Percentiles rank a stretch among this genome's conserved stretches.
Evolutionary conservation across 2,113 vertebrate genomes (phyloP).

Genomic region (Xerus inauris): DNA sequence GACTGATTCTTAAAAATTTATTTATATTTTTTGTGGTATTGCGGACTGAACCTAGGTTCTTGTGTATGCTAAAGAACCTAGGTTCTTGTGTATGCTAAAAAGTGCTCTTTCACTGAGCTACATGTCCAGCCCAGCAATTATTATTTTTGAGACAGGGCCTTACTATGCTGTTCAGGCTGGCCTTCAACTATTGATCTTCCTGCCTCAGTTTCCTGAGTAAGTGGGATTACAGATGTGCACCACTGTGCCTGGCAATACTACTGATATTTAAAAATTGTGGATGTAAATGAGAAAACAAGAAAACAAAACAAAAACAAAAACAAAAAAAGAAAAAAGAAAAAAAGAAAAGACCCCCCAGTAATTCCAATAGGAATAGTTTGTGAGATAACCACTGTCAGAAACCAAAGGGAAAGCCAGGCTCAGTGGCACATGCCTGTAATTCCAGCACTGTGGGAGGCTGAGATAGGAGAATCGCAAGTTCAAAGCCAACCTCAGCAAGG

Average conservation of each 20-base stretch:
- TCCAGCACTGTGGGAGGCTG: too few species aligned
- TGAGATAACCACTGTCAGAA: slow-evolving; percentile 48
- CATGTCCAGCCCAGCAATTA: too few species aligned
- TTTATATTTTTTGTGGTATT: too few species aligned
- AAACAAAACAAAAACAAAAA: background rate
- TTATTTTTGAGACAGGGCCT: background rate
- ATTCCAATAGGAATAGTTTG: background rate
- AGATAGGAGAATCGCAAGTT: too few species aligned
- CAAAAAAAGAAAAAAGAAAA: background rate
- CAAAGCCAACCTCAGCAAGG: too few species aligned
- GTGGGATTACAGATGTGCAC: background rate
- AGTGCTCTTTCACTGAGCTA: too few species aligned
- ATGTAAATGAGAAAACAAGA: background rate
- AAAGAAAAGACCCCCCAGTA: background rate
- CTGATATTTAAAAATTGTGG: background rate
- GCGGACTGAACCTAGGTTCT: too few species aligned
- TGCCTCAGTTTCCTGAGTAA: background rate
- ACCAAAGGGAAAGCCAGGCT: background rate
- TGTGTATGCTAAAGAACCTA: too few species aligned
- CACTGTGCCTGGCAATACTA: background rate
- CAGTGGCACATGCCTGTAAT: too few species aligned
- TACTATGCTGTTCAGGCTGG: background rate
- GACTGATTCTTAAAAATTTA: too few species aligned
- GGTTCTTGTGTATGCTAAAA: too few species aligned
- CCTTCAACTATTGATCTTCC: background rate